Conservation (phyloP, 2,888 invertebrate genomes). For the Sphaerophoria rueppellii region DNA sequence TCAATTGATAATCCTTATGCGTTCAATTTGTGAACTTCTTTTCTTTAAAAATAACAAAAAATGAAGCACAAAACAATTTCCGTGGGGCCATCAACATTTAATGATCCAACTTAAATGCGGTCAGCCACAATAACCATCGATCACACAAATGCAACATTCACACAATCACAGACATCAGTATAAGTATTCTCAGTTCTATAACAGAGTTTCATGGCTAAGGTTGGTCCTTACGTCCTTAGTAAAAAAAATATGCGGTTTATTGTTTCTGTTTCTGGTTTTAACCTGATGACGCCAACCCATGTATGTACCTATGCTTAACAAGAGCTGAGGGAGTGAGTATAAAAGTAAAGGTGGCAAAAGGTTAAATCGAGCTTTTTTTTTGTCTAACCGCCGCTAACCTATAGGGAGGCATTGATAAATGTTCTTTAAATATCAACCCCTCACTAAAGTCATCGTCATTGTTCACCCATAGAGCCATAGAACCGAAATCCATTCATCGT, state of each 20-base stretch:
- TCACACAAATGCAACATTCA: conserved; percentile 46
- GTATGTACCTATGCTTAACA: no score
- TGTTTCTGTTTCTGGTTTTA: conserved; percentile 56
- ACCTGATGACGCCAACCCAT: conserved; percentile 18
- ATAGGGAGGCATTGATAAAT: conserved; percentile 74
- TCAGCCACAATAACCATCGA: conserved; percentile 72
- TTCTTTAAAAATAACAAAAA: no score
- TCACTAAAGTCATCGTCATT: conserved; percentile 34
- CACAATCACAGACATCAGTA: not conserved
- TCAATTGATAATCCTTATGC: no score
- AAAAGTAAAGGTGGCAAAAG: conserved; percentile 58
- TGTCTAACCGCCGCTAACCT: conserved; percentile 71
- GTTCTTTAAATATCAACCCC: conserved; percentile 74
- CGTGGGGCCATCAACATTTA: conserved; percentile 39
- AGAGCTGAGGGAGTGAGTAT: no score
- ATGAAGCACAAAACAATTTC: not conserved
- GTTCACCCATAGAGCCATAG: conserved; percentile 61
- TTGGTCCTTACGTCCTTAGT: conserved; percentile 47
- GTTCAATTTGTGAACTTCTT: no score
- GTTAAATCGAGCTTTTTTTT: conserved; percentile 72
- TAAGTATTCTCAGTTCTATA: conserved; percentile 51
- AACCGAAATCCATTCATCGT: conserved; percentile 69
- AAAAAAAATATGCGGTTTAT: conserved; percentile 54
- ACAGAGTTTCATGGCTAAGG: conserved; percentile 51
- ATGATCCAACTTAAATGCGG: conserved; percentile 70